Percentiles rank a stretch among this genome's conserved stretches.
These are phyloP conservation scores for Rhea americana DNA, from an alignment of 2,113 vertebrate species.

Conservation along the genomic window DNA sequence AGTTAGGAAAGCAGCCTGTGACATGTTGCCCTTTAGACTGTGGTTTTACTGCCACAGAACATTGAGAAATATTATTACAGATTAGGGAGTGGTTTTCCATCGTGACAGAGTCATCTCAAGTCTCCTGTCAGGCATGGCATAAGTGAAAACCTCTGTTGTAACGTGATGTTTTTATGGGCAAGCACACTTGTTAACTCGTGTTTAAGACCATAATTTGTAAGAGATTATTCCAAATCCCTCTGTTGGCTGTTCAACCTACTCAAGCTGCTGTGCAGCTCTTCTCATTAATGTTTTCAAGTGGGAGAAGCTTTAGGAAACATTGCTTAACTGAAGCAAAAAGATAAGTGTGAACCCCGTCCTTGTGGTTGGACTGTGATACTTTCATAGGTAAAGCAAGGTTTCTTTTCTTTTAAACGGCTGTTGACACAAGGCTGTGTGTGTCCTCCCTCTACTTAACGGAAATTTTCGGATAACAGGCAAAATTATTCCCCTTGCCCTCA, in stretches of 20 bases:
- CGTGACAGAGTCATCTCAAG: background rate
- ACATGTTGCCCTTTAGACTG: slow-evolving; percentile 13
- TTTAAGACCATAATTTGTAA: background rate
- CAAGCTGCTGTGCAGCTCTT: background rate
- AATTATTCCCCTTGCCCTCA: background rate
- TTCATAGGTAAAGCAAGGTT: background rate
- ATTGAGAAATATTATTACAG: background rate
- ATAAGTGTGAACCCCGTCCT: background rate
- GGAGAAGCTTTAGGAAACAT: background rate
- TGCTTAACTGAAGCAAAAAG: background rate
- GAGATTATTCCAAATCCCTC: background rate
- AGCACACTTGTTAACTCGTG: background rate
- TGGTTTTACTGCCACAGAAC: background rate
- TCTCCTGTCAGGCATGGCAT: background rate
- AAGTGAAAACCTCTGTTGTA: background rate
- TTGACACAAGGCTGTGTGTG: background rate
- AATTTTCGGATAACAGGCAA: background rate
- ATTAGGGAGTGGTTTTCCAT: background rate
- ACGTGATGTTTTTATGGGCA: background rate
- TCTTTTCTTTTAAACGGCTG: background rate
- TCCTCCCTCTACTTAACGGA: background rate
- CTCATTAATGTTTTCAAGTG: background rate
- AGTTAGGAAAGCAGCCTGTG: background rate
- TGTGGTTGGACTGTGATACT: background rate
- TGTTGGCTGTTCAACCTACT: background rate